phyloP scores from a whole-genome alignment of 2,797 vertebrate species.

The Crocidura indochinensis region DNA sequence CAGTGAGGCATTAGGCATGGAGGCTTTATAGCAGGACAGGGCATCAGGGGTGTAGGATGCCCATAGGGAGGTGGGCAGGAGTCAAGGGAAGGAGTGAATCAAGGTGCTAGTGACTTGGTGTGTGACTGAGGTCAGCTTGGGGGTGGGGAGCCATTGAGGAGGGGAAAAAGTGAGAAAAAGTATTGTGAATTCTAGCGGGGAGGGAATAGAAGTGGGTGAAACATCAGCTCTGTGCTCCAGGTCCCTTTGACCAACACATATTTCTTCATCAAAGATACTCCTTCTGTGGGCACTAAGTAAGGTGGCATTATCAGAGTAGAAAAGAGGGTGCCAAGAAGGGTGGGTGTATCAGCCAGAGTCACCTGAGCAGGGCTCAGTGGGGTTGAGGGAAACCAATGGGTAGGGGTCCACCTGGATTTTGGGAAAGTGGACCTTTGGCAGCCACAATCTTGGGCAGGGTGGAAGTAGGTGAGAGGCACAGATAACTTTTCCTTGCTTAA shows the following conservation, averaged over 20 bases:
- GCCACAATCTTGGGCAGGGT: background rate
- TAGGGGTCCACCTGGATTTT: background rate
- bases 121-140: no score
- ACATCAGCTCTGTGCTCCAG: no score
- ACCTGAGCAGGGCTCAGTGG: background rate
- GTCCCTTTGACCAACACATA: no score
- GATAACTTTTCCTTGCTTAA: background rate
- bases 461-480: background rate
- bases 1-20: background rate
- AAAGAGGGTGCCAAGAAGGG: background rate
- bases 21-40: background rate
- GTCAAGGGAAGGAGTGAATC: background rate
- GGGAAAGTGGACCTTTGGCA: background rate
- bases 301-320: background rate
- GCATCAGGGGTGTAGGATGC: background rate
- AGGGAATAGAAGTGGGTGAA: no score
- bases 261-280: background rate
- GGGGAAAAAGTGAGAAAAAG: no score
- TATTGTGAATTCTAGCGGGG: no score
- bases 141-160: no score
- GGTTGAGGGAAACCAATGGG: fast-evolving
- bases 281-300: background rate
- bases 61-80: fast-evolving
- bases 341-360: background rate
- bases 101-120: no score